These are phyloP conservation scores for Gryllus longicercus DNA, from an alignment of 2,888 invertebrate species.

Conservation along the genomic window DNA sequence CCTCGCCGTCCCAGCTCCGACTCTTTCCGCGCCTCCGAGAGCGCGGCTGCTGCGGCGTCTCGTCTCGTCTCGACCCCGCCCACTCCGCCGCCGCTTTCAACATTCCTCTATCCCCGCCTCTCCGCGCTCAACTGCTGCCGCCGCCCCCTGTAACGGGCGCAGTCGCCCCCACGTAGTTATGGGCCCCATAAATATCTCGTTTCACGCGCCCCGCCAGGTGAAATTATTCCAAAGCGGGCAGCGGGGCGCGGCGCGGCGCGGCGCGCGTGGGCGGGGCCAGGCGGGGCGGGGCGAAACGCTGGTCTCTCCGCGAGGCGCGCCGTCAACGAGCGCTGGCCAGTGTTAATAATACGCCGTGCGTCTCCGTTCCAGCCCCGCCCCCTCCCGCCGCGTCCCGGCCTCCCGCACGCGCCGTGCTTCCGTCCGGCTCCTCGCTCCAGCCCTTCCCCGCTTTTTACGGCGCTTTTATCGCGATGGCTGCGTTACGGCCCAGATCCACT, in stretches of 20 bases:
- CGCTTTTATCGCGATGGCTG: background rate
- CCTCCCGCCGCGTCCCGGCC: background rate
- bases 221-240: background rate
- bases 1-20: background rate
- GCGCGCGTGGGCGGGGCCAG: too few relatives aligned
- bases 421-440: background rate
- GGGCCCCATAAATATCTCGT: background rate
- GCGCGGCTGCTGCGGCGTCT: too few relatives aligned
- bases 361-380: too few relatives aligned
- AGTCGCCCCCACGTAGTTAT: background rate
- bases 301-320: too few relatives aligned
- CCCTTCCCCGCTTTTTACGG: background rate
- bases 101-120: too few relatives aligned
- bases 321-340: too few relatives aligned
- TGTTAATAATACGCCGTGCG: too few relatives aligned
- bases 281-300: too few relatives aligned
- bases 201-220: conserved; percentile 17
- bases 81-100: too few relatives aligned
- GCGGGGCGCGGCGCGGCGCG: background rate
- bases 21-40: background rate
- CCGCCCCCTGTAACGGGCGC: too few relatives aligned
- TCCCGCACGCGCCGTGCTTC: background rate
- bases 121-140: too few relatives aligned
- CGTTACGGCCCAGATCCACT: background rate
- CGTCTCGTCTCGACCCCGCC: too few relatives aligned